A percentile compares a stretch with the other conserved stretches of the same genome.
phyloP scores from a whole-genome alignment of 2,888 invertebrate genomes.

The Drosophila paranaensis region DNA sequence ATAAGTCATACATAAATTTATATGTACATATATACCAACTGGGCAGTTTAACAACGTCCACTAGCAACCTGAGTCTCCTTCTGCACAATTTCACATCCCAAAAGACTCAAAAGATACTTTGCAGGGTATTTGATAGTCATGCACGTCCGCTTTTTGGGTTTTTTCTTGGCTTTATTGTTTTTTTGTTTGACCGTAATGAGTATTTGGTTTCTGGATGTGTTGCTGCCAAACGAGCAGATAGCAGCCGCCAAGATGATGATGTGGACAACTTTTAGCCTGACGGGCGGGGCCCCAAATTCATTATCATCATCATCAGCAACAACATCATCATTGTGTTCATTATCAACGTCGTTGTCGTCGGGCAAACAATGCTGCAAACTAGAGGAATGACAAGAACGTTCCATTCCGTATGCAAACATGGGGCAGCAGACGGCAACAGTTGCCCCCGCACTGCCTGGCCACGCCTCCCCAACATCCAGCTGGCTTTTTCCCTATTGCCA shows the following conservation, averaged over 20 bases:
- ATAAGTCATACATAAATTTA: not conserved
- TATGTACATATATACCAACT: not conserved
- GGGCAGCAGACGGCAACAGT: conserved; percentile 18
- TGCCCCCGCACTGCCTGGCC: not conserved
- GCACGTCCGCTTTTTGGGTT: conserved; percentile 2
- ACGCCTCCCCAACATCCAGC: not conserved
- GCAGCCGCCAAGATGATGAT: conserved; percentile 25
- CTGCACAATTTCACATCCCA: too few species aligned
- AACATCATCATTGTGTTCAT: conserved; percentile 1
- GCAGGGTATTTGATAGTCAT: conserved; percentile 12
- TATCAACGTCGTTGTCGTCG: conserved; percentile 19
- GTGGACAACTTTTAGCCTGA: conserved; percentile 22
- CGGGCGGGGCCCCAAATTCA: conserved; percentile 15
- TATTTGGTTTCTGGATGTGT: conserved; percentile 48
- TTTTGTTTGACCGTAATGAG: conserved; percentile 50
- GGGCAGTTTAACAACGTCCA: too few species aligned
- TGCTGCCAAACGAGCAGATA: conserved; percentile 36
- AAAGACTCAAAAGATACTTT: not conserved
- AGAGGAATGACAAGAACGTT: conserved; percentile 55
- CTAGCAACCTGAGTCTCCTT: too few species aligned
- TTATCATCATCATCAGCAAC: not conserved
- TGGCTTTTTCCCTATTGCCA: conserved; percentile 15
- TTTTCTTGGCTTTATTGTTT: conserved; percentile 13
- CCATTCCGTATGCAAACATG: conserved; percentile 57
- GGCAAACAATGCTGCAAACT: conserved; percentile 41